phyloP scores from a whole-genome alignment of 1,140 invertebrate genomes.

The Caenorhabditis brenneri region DNA sequence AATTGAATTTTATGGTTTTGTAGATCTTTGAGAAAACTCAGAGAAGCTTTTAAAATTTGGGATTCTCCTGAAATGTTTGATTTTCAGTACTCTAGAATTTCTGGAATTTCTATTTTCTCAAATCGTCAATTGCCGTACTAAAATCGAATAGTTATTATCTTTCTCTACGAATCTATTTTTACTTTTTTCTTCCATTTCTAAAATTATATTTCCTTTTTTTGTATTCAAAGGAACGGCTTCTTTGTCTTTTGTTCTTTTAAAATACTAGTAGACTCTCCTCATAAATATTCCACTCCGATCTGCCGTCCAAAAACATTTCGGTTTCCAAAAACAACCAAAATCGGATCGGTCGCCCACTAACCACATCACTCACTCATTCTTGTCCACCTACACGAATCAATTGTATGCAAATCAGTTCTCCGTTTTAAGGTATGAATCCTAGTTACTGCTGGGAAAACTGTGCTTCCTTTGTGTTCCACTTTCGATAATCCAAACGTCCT shows the following conservation, averaged over 20 bases:
- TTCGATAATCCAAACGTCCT: slow-evolving; percentile 37
- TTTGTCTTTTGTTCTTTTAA: background rate
- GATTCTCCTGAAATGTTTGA: too few species aligned
- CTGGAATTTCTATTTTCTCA: too few species aligned
- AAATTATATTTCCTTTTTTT: background rate
- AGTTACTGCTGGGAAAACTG: slow-evolving; percentile 4
- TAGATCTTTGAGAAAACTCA: too few species aligned
- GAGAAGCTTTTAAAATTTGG: too few species aligned
- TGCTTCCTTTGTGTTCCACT: background rate
- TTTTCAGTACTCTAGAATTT: too few species aligned
- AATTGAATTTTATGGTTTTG: too few species aligned
- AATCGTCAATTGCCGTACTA: too few species aligned
- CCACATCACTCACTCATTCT: background rate
- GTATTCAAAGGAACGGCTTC: background rate
- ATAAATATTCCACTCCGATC: background rate
- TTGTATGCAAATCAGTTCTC: slow-evolving; percentile 30
- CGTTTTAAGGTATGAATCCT: slow-evolving; percentile 2
- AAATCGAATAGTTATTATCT: too few species aligned
- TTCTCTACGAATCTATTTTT: too few species aligned
- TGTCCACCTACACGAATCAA: slow-evolving; percentile 3
- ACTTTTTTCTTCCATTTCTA: too few species aligned
- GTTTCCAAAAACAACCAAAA: background rate
- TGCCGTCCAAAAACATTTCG: background rate
- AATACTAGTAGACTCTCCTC: background rate
- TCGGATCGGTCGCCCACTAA: slow-evolving; percentile 22